Evolutionary conservation across 2,888 invertebrate genomes (phyloP), one percentile per base, ranked within the genome.

Genomic region (Amphiduros pacificus): DNA sequence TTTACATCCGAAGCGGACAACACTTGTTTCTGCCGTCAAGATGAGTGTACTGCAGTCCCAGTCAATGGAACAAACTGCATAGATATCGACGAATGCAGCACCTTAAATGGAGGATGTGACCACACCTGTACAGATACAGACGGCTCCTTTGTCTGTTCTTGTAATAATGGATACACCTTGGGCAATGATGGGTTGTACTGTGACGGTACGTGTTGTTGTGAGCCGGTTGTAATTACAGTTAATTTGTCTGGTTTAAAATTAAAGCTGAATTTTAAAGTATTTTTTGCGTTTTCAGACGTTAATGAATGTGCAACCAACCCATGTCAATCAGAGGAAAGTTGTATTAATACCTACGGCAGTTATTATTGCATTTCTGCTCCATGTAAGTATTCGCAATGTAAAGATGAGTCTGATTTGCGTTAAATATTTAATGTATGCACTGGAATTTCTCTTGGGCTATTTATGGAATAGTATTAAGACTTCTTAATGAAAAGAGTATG

Each of bases 281-380:
- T n/a, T n/a, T n/a, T n/a, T n/a, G n/a, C n/a, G n/a, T n/a, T n/a
- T n/a, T 44, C 44, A 44, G 44, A 44, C 22, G n/a, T 44, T 6
- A n/a, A 44, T 17, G 44, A 44, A 44, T 44, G 44, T 17, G 44
- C n/a, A 4, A n/a, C 44, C 6, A 44, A 44, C 44, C 44, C 44
- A 9, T 44, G 44, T 17, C 44, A n/a, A 44, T 4, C 20, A 44
- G 44, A 26, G 41, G 32, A 20, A 29, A n/a, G n/a, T 28, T 59
- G 59, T 53, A 44, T 59, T 28, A 59, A 59, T 29, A 52, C 59
- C 20, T 40, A 53, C 41, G 59, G 59, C 41, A 53, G 59, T 22
- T 59, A 59, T 53, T 53, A 59, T 41, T 59, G 59, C 36, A 51
- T 59, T 22, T n/a, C 22, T 5, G n/a, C 44, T 11, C 44, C 44